These are phyloP conservation scores for Panagrolaimus sp. DNA, from an alignment of 1,140 invertebrate species.

Conservation along the genomic window DNA sequence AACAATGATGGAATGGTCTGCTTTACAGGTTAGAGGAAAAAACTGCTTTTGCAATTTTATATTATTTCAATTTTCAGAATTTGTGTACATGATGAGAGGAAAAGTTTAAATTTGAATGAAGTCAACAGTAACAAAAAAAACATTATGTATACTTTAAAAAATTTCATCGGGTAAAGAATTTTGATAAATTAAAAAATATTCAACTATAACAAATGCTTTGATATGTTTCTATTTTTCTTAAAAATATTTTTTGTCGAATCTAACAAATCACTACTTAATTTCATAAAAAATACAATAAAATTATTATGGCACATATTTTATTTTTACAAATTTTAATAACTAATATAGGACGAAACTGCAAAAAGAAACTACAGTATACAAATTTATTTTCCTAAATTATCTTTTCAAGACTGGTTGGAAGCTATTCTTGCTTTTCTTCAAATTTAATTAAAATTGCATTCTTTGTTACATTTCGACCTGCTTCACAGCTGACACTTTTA, in stretches of 20 bases:
- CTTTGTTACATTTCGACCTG: constrained; percentile 51
- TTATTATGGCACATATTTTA: background rate
- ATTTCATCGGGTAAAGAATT: too few species aligned
- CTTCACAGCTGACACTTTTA: constrained; percentile 34
- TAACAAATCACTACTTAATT: background rate
- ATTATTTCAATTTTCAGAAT: background rate
- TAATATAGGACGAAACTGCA: too few species aligned
- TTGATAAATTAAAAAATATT: too few species aligned
- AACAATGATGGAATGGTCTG: constrained; percentile 96
- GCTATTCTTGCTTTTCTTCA: constrained; percentile 57
- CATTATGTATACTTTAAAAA: too few species aligned
- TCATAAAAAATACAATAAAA: background rate
- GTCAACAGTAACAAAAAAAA: too few species aligned
- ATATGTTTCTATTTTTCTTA: too few species aligned
- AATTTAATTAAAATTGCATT: constrained; percentile 47
- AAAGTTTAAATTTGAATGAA: too few species aligned
- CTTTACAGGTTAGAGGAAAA: constrained; percentile 69
- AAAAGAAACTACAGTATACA: too few species aligned
- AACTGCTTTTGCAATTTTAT: background rate
- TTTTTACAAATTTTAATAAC: background rate
- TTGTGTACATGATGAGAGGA: background rate
- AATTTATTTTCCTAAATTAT: too few species aligned
- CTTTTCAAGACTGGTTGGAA: too few species aligned
- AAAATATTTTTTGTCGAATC: too few species aligned
- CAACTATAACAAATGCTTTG: too few species aligned